Percentiles rank a stretch among this genome's conserved stretches.
These are phyloP conservation scores for Horisme vitalbata DNA, from an alignment of 2,888 invertebrate species.

Conservation along the genomic window DNA sequence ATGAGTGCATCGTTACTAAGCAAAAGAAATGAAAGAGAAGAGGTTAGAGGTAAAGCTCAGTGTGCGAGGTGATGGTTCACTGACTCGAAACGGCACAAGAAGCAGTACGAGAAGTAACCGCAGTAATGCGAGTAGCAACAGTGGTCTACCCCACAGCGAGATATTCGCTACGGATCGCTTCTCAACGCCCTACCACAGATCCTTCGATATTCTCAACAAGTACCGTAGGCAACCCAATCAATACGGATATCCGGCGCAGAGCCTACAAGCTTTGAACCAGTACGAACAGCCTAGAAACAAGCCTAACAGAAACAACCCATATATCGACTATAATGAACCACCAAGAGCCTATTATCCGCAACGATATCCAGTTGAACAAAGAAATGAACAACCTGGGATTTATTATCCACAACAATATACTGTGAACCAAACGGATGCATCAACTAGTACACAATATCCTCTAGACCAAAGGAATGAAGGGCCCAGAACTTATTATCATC, in stretches of 20 bases:
- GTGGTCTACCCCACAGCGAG: conserved; percentile 66
- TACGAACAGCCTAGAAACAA: conserved; percentile 53
- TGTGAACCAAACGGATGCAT: conserved; percentile 33
- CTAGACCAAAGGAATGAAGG: conserved; percentile 24
- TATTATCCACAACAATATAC: conserved; percentile 15
- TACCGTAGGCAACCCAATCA: conserved; percentile 63
- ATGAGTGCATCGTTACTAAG: conserved; percentile 5
- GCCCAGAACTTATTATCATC: conserved; percentile 27
- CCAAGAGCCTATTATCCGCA: conserved; percentile 44
- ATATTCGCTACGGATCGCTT: conserved; percentile 74
- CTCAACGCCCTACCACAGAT: conserved; percentile 64
- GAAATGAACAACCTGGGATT: conserved; percentile 29
- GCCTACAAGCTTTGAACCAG: conserved; percentile 66
- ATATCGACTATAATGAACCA: conserved; percentile 55
- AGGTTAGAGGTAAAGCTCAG: conserved; percentile 75
- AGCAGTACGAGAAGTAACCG: conserved; percentile 71
- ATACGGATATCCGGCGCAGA: conserved; percentile 70
- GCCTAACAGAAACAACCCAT: conserved; percentile 52
- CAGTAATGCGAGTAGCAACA: conserved; percentile 62
- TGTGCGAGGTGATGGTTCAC: conserved; percentile 74
- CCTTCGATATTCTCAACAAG: conserved; percentile 68
- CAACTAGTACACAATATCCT: conserved; percentile 41
- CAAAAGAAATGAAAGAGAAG: conserved; percentile 70
- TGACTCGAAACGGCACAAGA: conserved; percentile 64
- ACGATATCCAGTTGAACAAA: conserved; percentile 13